phyloP scores from a whole-genome alignment of 2,113 vertebrate species.

The Oreochromis niloticus region DNA sequence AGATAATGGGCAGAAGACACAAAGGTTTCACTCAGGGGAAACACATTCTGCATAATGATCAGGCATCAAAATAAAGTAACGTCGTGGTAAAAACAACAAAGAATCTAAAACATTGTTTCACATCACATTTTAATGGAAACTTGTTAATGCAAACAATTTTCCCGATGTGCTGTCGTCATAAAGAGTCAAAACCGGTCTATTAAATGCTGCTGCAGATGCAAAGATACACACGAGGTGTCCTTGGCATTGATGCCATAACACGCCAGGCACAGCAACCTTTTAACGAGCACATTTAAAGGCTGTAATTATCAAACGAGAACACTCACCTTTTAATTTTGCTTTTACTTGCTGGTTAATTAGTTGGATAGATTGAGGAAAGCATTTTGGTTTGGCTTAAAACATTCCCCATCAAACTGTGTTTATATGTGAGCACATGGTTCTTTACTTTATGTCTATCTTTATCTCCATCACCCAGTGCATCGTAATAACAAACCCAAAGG shows the following conservation, averaged over 20 bases:
- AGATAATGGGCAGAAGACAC: neutral
- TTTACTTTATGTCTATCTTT: neutral
- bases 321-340: neutral
- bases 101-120: neutral
- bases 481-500: neutral
- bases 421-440: neutral
- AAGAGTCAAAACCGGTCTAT: neutral
- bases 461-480: neutral
- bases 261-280: neutral
- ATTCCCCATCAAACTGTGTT: neutral
- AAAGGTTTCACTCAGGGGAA: neutral
- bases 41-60: too few species aligned
- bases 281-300: neutral
- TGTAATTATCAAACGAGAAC: neutral
- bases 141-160: rapidly evolving
- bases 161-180: neutral
- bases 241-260: neutral
- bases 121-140: neutral
- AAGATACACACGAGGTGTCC: rapidly evolving
- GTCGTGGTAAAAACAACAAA: neutral
- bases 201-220: neutral
- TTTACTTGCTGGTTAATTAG: neutral
- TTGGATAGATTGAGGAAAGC: neutral
- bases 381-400: neutral
- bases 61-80: neutral